These are phyloP conservation scores for Leucoma salicis DNA, from an alignment of 2,888 invertebrate species.

Conservation along the genomic window DNA sequence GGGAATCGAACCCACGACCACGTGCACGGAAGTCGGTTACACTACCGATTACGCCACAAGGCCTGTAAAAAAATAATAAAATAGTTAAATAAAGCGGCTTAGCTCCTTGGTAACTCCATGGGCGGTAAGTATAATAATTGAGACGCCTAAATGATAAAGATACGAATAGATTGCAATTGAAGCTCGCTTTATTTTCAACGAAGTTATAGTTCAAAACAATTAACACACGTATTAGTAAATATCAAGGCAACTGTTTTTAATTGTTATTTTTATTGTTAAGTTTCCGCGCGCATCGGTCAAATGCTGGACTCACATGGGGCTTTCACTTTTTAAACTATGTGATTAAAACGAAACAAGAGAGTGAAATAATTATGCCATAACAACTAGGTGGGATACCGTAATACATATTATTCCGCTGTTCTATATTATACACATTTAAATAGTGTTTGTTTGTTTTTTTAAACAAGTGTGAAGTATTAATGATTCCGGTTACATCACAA, in stretches of 20 bases:
- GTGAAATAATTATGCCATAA: constrained; percentile 19
- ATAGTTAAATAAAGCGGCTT: too few species aligned
- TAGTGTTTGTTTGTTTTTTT: not conserved
- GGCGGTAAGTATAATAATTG: too few species aligned
- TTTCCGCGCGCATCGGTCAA: constrained; percentile 17
- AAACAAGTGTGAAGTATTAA: too few species aligned
- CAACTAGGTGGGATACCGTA: constrained; percentile 10
- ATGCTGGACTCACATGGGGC: constrained; percentile 19
- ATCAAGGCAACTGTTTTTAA: constrained; percentile 1
- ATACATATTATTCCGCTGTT: not conserved
- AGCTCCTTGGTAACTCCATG: too few species aligned
- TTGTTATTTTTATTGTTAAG: constrained; percentile 7
- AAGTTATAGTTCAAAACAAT: not conserved
- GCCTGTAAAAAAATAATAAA: too few species aligned
- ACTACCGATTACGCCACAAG: too few species aligned
- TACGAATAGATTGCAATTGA: too few species aligned
- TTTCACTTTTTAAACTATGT: constrained; percentile 24
- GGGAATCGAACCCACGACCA: too few species aligned
- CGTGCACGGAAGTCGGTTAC: too few species aligned
- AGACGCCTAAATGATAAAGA: too few species aligned
- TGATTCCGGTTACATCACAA: too few species aligned
- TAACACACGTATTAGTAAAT: not conserved
- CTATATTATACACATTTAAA: not conserved
- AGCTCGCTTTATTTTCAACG: too few species aligned
- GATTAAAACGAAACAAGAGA: constrained; percentile 24